Percentiles rank a stretch among this genome's conserved stretches.
These are phyloP conservation scores for Centruroides vittatus DNA, from an alignment of 1,140 invertebrate genomes.

Conservation along the genomic window DNA sequence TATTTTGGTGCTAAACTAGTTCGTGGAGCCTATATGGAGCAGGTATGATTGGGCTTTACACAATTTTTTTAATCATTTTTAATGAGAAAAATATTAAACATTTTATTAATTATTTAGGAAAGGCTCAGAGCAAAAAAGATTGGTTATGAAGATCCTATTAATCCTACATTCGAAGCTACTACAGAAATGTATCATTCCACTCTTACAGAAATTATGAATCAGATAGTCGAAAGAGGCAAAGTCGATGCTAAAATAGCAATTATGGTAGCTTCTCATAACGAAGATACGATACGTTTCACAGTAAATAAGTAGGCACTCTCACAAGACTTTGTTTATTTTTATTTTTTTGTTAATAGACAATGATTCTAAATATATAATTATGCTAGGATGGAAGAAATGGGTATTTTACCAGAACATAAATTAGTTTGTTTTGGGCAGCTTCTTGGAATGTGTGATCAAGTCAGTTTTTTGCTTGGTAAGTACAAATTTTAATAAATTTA, in stretches of 20 bases:
- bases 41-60: constrained; percentile 38
- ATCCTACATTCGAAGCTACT: constrained; percentile 79
- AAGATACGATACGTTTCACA: constrained; percentile 88
- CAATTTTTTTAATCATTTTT: too few species aligned
- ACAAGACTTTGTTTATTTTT: background rate
- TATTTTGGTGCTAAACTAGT: constrained; percentile 97
- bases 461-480: constrained; percentile 86
- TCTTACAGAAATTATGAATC: constrained; percentile 44
- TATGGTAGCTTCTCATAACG: constrained; percentile 98
- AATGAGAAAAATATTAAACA: too few species aligned
- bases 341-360: background rate
- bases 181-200: constrained; percentile 83
- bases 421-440: constrained; percentile 96
- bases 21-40: constrained; percentile 93
- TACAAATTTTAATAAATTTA: background rate
- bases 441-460: constrained; percentile 95
- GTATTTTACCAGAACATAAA: constrained; percentile 76
- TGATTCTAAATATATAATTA: background rate
- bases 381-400: constrained; percentile 75
- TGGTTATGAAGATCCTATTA: constrained; percentile 90
- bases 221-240: constrained; percentile 40
- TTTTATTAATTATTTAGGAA: constrained; percentile 44
- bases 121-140: constrained; percentile 70
- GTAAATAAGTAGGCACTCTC: constrained; percentile 56
- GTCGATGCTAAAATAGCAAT: constrained; percentile 65